Percentiles rank a stretch among this genome's conserved stretches.
These are phyloP conservation scores for Isichthys henryi DNA, from an alignment of 2,113 vertebrate species.

Conservation along the genomic window DNA sequence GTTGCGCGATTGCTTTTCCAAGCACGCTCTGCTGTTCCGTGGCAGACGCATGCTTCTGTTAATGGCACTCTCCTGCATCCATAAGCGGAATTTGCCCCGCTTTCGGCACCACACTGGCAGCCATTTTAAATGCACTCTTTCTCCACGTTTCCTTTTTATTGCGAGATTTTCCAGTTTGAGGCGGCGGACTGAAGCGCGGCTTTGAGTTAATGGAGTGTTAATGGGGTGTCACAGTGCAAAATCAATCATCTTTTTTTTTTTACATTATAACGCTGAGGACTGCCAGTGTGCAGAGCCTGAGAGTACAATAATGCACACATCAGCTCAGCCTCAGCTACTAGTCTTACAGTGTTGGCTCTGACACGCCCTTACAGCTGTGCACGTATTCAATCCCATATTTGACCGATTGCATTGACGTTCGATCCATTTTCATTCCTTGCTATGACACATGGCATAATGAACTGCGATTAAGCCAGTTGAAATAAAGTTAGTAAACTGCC, in stretches of 20 bases:
- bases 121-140: neutral
- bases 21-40: neutral
- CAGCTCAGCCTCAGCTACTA: neutral
- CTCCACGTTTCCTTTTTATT: neutral
- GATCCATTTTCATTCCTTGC: neutral
- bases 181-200: neutral
- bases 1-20: neutral
- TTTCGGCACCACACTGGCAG: neutral
- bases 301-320: neutral
- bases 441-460: neutral
- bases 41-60: neutral
- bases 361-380: neutral
- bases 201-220: constrained; percentile 29
- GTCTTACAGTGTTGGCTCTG: neutral
- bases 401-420: neutral
- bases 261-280: constrained; percentile 17
- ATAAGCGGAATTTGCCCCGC: neutral
- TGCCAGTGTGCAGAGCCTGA: constrained; percentile 4
- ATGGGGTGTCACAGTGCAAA: constrained; percentile 26
- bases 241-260: constrained; percentile 31
- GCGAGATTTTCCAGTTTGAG: constrained; percentile 17
- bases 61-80: neutral
- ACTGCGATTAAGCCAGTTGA: neutral
- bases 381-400: neutral
- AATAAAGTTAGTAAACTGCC: neutral